phyloP scores from a whole-genome alignment of 2,888 invertebrate genomes.

The Herminia tarsipennalis region DNA sequence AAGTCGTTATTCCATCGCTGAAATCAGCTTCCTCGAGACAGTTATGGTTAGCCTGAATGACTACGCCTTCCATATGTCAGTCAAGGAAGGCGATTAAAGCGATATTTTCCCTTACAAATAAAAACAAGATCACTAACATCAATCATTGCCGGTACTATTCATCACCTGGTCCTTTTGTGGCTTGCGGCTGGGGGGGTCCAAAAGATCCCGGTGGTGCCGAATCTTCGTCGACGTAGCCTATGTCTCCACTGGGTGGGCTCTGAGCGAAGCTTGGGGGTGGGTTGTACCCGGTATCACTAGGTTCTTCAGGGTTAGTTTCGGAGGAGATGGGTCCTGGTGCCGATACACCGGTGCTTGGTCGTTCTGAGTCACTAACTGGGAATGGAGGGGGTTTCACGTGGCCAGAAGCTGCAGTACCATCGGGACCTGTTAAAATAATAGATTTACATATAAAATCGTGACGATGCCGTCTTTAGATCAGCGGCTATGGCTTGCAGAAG shows the following conservation, averaged over 20 bases:
- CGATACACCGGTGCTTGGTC: slow-evolving; percentile 49
- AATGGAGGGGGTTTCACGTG: slow-evolving; percentile 83
- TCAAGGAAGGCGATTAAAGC: slow-evolving; percentile 9
- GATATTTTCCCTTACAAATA: slow-evolving; percentile 20
- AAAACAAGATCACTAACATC: slow-evolving; percentile 76
- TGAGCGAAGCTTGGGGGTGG: slow-evolving; percentile 42
- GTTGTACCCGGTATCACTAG: slow-evolving; percentile 37
- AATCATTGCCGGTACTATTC: slow-evolving; percentile 75
- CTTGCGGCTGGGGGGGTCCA: slow-evolving; percentile 66
- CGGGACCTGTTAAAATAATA: slow-evolving; percentile 68
- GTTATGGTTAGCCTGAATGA: neutral
- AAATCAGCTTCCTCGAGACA: slow-evolving; percentile 7
- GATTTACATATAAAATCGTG: too few species aligned
- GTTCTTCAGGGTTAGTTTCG: slow-evolving; percentile 39
- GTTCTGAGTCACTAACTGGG: slow-evolving; percentile 65
- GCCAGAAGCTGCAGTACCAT: slow-evolving; percentile 86
- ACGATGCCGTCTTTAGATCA: too few species aligned
- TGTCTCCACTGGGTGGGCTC: slow-evolving; percentile 47
- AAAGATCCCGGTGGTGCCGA: slow-evolving; percentile 62
- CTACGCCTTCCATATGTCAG: neutral
- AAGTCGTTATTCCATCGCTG: slow-evolving; percentile 18
- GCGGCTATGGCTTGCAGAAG: too few species aligned
- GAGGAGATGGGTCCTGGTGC: slow-evolving; percentile 42
- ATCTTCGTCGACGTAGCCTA: slow-evolving; percentile 68
- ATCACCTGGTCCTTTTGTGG: slow-evolving; percentile 82